phyloP scores from a whole-genome alignment of 2,797 vertebrate species.

The Tangara arthus region DNA sequence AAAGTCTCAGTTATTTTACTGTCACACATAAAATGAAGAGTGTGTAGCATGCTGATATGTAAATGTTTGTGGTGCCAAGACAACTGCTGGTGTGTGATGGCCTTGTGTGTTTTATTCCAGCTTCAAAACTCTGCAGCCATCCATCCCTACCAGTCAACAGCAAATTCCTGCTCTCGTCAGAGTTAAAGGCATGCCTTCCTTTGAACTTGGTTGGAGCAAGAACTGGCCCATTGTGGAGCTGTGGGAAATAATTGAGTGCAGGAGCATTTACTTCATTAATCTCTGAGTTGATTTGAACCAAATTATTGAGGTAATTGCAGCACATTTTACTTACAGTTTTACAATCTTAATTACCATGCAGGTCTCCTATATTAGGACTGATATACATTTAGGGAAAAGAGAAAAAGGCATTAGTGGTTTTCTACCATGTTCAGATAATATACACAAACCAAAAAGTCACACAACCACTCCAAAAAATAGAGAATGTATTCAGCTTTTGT shows the following conservation, averaged over 20 bases:
- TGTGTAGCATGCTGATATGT: background rate
- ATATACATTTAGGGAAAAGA: background rate
- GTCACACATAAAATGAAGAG: background rate
- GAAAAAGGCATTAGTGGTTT: background rate
- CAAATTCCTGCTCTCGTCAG: background rate
- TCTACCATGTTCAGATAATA: background rate
- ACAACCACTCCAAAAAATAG: background rate
- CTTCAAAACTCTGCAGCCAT: background rate
- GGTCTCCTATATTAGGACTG: background rate
- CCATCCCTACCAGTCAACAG: background rate
- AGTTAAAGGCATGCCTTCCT: background rate
- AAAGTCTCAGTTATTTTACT: background rate
- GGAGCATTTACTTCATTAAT: background rate
- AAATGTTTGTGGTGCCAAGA: background rate
- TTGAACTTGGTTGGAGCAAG: background rate
- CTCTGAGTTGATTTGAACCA: background rate
- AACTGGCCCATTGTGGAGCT: background rate
- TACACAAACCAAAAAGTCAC: background rate
- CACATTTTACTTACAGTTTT: background rate
- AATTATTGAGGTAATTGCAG: background rate
- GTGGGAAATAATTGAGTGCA: background rate
- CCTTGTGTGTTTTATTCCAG: background rate
- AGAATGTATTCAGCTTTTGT: background rate
- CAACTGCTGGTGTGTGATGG: background rate
- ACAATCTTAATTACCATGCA: background rate